Conservation (phyloP, 2,113 vertebrate species). For the Pollachius pollachius region DNA sequence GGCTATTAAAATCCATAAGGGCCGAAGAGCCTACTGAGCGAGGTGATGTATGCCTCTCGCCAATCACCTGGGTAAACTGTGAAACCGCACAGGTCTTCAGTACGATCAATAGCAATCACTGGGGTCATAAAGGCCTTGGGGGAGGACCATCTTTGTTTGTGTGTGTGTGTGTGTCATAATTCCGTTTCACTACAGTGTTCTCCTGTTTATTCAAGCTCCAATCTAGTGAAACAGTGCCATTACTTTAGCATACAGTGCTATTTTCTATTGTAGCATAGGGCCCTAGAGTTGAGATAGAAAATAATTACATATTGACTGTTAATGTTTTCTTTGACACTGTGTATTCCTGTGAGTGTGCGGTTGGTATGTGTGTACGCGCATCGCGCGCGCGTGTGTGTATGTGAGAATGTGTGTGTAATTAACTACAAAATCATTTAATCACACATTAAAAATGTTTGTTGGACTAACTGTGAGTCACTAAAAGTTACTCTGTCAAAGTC, state of each 20-base stretch:
- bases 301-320: too few relatives aligned
- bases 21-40: neutral
- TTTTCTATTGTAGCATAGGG: too few relatives aligned
- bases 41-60: neutral
- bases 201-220: conserved; percentile 13
- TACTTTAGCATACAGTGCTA: neutral
- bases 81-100: conserved; percentile 19
- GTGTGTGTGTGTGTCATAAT: conserved; percentile 13
- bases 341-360: too few relatives aligned
- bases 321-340: too few relatives aligned
- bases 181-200: conserved; percentile 15
- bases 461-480: too few relatives aligned
- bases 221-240: neutral
- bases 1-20: conserved; percentile 15
- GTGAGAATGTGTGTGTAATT: too few relatives aligned
- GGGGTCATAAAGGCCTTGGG: conserved; percentile 41
- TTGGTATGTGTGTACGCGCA: too few relatives aligned
- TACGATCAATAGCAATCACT: conserved; percentile 52
- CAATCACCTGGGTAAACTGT: conserved; percentile 3
- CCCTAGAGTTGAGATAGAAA: too few relatives aligned
- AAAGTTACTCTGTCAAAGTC: too few relatives aligned
- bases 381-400: too few relatives aligned
- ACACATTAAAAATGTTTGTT: too few relatives aligned
- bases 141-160: conserved; percentile 23
- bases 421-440: too few relatives aligned